These are phyloP conservation scores for Tetanocera ferruginea DNA, from an alignment of 2,888 invertebrate genomes.

Conservation along the genomic window DNA sequence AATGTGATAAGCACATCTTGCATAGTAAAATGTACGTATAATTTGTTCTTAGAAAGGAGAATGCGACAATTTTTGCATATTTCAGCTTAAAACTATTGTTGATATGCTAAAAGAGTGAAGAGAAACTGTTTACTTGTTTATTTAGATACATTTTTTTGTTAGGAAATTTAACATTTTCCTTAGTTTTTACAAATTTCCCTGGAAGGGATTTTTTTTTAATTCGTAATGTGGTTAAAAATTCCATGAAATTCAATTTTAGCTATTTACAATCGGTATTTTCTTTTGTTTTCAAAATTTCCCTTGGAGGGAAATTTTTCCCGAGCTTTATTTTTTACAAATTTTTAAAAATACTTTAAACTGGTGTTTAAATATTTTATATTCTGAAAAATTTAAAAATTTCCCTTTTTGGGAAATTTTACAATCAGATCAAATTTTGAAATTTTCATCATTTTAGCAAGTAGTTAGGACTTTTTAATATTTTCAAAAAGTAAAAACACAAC, in stretches of 20 bases:
- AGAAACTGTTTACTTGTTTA: background rate
- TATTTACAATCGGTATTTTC: background rate
- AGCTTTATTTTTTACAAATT: background rate
- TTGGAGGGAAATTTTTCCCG: background rate
- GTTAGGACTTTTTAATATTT: background rate
- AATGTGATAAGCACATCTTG: slow-evolving; percentile 7
- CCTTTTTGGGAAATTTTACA: background rate
- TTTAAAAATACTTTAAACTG: background rate
- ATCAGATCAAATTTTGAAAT: background rate
- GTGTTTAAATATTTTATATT: background rate
- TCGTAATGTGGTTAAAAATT: background rate
- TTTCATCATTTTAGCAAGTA: background rate
- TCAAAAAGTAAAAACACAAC: background rate
- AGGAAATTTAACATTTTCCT: background rate
- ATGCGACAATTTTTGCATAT: too few species aligned
- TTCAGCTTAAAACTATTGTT: too few species aligned
- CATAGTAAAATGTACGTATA: background rate
- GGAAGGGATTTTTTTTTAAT: background rate
- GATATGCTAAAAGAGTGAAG: too few species aligned
- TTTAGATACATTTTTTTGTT: background rate
- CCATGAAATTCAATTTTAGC: background rate
- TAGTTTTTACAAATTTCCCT: background rate
- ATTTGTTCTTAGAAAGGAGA: too few species aligned
- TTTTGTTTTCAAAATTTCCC: background rate
- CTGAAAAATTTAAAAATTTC: background rate